Conservation (phyloP, 2,113 vertebrate genomes). For the Labeo catla region DNA sequence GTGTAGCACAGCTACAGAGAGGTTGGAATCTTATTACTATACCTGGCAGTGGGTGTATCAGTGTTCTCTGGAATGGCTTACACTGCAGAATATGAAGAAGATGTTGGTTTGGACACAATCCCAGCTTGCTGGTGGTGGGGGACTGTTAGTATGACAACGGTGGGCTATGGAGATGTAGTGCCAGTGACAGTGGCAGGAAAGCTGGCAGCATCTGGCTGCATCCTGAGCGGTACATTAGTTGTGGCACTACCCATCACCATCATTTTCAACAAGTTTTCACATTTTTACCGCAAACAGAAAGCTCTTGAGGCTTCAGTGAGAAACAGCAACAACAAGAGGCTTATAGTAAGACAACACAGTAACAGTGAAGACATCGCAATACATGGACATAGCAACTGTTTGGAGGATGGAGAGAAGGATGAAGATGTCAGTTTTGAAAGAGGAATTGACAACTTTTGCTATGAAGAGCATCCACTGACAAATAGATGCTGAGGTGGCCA, state of each 20-base stretch:
- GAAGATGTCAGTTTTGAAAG: constrained; percentile 63
- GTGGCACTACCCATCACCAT: constrained; percentile 97
- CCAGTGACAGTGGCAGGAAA: constrained; percentile 92
- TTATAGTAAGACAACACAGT: constrained; percentile 44
- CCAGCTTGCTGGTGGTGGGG: constrained; percentile 99
- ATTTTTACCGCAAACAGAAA: constrained; percentile 95
- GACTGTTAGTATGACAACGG: constrained; percentile 98
- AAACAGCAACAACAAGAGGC: constrained; percentile 77
- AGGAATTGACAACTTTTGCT: constrained; percentile 73
- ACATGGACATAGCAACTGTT: constrained; percentile 65
- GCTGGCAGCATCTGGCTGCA: constrained; percentile 93
- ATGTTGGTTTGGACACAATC: constrained; percentile 92
- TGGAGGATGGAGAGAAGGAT: constrained; percentile 64
- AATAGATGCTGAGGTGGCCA: not conserved
- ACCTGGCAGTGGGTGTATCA: constrained; percentile 91
- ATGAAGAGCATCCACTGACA: constrained; percentile 66
- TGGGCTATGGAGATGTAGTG: constrained; percentile 95
- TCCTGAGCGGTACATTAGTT: constrained; percentile 93
- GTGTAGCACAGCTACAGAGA: constrained; percentile 97
- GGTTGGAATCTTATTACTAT: constrained; percentile 93
- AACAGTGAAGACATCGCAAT: constrained; percentile 54
- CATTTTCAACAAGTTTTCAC: constrained; percentile 99
- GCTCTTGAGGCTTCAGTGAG: constrained; percentile 92
- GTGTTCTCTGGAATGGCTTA: constrained; percentile 95
- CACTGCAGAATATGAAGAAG: constrained; percentile 92